Conservation (phyloP, 1,140 invertebrate genomes). For the Drosophila mojavensis region DNA sequence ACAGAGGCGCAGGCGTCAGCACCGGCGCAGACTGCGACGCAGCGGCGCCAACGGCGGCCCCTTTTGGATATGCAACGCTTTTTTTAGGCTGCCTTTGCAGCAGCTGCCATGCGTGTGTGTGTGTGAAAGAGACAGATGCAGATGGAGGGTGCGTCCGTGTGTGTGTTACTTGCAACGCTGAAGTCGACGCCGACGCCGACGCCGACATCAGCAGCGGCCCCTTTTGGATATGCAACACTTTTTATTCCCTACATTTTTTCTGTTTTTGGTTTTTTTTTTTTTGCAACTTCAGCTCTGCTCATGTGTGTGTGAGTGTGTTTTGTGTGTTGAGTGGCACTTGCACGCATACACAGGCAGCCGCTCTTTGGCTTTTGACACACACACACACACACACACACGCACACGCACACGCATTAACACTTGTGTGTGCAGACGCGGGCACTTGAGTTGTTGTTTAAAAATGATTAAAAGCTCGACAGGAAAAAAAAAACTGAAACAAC, state of each 20-base stretch:
- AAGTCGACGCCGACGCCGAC: background rate
- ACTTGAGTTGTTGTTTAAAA: slow-evolving; percentile 66
- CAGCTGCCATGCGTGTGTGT: background rate
- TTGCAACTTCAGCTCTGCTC: slow-evolving; percentile 17
- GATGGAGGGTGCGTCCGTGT: too few species aligned
- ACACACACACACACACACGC: slow-evolving; percentile 11
- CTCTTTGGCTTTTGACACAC: slow-evolving; percentile 43
- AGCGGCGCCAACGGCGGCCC: slow-evolving; percentile 15
- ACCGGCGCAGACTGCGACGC: background rate
- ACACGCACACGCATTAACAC: slow-evolving; percentile 28
- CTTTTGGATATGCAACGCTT: slow-evolving; percentile 54
- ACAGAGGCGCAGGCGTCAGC: slow-evolving; percentile 2
- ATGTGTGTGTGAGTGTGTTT: slow-evolving; percentile 36
- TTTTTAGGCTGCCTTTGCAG: slow-evolving; percentile 2
- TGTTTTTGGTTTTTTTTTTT: slow-evolving; percentile 6
- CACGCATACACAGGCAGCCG: slow-evolving; percentile 26
- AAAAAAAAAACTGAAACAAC: slow-evolving; percentile 16
- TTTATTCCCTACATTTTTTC: slow-evolving; percentile 1
- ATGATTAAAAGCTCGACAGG: slow-evolving; percentile 61
- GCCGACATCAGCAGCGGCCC: background rate
- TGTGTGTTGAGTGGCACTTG: slow-evolving; percentile 56
- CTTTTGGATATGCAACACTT: slow-evolving; percentile 39
- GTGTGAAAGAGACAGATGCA: too few species aligned
- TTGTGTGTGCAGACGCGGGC: slow-evolving; percentile 38
- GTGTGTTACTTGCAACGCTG: too few species aligned